These are phyloP conservation scores for Chaitophorus viminalis DNA, from an alignment of 2,888 invertebrate genomes.

Conservation along the genomic window DNA sequence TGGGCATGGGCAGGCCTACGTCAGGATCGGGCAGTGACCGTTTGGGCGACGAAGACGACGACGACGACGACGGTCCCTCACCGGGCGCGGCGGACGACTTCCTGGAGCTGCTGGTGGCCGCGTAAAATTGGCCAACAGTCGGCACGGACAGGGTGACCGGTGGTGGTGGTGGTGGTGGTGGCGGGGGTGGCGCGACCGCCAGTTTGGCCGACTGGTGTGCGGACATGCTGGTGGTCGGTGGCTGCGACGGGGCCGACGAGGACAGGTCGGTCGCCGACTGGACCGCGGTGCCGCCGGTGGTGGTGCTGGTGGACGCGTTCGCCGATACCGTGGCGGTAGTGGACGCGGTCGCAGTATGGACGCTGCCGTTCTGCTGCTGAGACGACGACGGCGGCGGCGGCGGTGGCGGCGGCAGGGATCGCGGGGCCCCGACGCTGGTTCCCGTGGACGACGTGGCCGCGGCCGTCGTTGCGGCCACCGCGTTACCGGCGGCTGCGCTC, in stretches of 20 bases:
- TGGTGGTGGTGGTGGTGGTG: slow-evolving; percentile 60
- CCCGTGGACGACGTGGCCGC: slow-evolving; percentile 66
- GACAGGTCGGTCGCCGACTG: slow-evolving; percentile 45
- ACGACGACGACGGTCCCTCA: slow-evolving; percentile 30
- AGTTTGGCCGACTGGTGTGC: neutral
- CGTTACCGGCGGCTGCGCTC: neutral
- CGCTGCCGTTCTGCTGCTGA: slow-evolving; percentile 19
- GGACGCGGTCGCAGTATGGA: neutral
- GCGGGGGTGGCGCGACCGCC: slow-evolving; percentile 45
- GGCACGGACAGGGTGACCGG: slow-evolving; percentile 75
- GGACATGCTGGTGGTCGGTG: slow-evolving; percentile 9
- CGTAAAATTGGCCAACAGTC: slow-evolving; percentile 71
- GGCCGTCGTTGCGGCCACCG: slow-evolving; percentile 68
- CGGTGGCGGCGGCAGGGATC: slow-evolving; percentile 30
- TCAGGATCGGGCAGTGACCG: slow-evolving; percentile 75
- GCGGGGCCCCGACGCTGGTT: slow-evolving; percentile 35
- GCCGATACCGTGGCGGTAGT: no score
- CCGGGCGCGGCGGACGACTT: slow-evolving; percentile 36
- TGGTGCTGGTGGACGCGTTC: no score
- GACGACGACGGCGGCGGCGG: neutral
- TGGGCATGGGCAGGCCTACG: slow-evolving; percentile 79
- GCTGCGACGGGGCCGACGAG: neutral
- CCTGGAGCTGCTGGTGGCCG: slow-evolving; percentile 63
- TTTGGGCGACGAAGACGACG: slow-evolving; percentile 67
- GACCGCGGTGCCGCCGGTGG: slow-evolving; percentile 61